Percentiles rank a stretch among this genome's conserved stretches.
Conservation (phyloP, 2,113 vertebrate genomes). For the Sander vitreus region DNA sequence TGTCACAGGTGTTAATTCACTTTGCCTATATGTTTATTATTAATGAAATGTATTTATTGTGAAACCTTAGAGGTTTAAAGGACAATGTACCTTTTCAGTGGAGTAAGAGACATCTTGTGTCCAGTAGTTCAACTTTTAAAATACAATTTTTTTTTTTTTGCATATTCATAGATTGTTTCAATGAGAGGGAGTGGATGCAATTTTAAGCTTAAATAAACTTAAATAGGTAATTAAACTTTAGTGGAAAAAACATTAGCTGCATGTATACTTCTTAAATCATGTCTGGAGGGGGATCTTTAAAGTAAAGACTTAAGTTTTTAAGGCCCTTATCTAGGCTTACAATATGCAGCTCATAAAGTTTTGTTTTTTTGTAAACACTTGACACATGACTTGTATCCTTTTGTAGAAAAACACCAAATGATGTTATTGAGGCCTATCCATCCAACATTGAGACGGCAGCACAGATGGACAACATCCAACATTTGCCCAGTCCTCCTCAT, state of each 20-base stretch:
- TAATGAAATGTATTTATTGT: too few species aligned
- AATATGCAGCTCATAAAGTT: not conserved
- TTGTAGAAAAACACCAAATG: slow-evolving; percentile 55
- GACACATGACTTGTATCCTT: not conserved
- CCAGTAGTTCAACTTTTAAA: not conserved
- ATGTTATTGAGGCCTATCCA: slow-evolving; percentile 21
- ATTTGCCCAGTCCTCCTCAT: slow-evolving; percentile 17
- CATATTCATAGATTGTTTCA: not conserved
- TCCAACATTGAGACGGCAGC: slow-evolving; percentile 61
- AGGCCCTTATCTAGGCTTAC: not conserved
- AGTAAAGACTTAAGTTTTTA: not conserved
- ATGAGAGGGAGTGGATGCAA: not conserved
- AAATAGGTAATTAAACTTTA: too few species aligned
- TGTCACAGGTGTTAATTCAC: not conserved
- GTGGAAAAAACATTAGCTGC: not conserved
- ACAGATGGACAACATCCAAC: slow-evolving; percentile 55
- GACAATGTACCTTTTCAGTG: too few species aligned
- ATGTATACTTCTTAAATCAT: not conserved
- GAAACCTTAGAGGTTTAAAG: too few species aligned
- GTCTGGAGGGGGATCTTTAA: not conserved
- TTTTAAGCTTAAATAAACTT: not conserved
- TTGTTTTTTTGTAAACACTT: not conserved
- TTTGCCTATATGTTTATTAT: too few species aligned
- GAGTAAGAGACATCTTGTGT: not conserved
- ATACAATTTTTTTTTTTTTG: not conserved